phyloP scores from a whole-genome alignment of 2,113 vertebrate species.

The Paracanthobrama guichenoti region DNA sequence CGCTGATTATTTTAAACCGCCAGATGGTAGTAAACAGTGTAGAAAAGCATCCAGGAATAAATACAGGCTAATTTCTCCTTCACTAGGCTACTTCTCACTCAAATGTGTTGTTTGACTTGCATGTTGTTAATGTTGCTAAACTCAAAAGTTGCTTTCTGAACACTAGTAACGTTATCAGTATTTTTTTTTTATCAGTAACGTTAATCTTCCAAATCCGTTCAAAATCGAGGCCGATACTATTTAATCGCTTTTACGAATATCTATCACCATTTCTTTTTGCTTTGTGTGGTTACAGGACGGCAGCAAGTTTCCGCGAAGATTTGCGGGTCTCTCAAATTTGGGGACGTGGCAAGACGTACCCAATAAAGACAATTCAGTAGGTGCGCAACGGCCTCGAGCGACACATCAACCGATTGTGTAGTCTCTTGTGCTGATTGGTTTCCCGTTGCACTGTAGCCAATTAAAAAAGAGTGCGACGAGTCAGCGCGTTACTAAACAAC shows the following conservation, averaged over 20 bases:
- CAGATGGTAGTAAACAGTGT: background rate
- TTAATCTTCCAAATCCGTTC: too few relatives aligned
- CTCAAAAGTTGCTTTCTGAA: background rate
- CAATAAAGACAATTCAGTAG: constrained; percentile 37
- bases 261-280: background rate
- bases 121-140: background rate
- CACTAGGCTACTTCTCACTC: background rate
- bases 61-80: background rate
- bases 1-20: background rate
- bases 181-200: too few relatives aligned
- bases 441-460: background rate
- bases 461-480: background rate
- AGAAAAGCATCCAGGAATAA: background rate
- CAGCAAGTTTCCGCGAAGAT: background rate
- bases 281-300: background rate
- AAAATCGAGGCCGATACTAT: background rate
- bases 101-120: background rate
- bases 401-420: constrained; percentile 1
- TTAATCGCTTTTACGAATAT: background rate
- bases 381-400: background rate
- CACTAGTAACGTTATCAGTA: too few relatives aligned
- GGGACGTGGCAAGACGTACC: constrained; percentile 59
- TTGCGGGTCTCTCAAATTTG: constrained; percentile 48
- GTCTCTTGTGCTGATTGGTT: constrained; percentile 2
- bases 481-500: constrained; percentile 30